Conservation (phyloP, 2,888 invertebrate species). For the Lasioglossum oenotherae region DNA sequence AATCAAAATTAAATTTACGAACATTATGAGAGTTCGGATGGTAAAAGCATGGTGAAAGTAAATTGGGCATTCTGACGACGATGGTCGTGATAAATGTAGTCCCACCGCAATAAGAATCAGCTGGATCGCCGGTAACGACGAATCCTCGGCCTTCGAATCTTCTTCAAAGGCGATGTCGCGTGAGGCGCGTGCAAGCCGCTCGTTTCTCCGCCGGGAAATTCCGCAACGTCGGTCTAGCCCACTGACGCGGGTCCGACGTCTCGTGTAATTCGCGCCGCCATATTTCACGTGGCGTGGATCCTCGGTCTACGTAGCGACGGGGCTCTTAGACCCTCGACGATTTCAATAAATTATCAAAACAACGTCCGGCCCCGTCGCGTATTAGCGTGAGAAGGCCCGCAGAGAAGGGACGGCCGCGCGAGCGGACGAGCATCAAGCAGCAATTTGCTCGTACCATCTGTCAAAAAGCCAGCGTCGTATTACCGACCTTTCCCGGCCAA, state of each 20-base stretch:
- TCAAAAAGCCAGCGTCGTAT: conserved; percentile 73
- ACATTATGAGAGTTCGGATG: no score
- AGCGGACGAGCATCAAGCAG: conserved; percentile 73
- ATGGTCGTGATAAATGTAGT: neutral
- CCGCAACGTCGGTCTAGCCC: conserved; percentile 61
- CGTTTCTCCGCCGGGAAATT: conserved; percentile 74
- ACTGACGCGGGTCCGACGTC: conserved; percentile 73
- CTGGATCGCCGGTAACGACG: conserved; percentile 29
- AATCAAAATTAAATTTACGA: no score
- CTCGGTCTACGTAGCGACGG: conserved; percentile 49
- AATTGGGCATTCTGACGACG: neutral
- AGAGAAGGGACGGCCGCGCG: conserved; percentile 30
- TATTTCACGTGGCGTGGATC: conserved; percentile 73
- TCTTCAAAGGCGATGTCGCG: conserved; percentile 33
- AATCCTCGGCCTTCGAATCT: conserved; percentile 8
- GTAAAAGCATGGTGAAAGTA: no score
- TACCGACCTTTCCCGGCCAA: conserved; percentile 59
- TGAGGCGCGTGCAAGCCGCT: conserved; percentile 51
- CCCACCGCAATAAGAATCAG: conserved; percentile 39
- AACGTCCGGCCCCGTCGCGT: conserved; percentile 65
- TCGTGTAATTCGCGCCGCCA: conserved; percentile 74
- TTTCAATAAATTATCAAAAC: conserved; percentile 80
- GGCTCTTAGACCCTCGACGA: conserved; percentile 68
- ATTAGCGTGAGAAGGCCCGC: conserved; percentile 67
- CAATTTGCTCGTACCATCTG: conserved; percentile 81